These are phyloP conservation scores for Spilosoma lubricipeda DNA, from an alignment of 2,888 invertebrate species.

Conservation along the genomic window DNA sequence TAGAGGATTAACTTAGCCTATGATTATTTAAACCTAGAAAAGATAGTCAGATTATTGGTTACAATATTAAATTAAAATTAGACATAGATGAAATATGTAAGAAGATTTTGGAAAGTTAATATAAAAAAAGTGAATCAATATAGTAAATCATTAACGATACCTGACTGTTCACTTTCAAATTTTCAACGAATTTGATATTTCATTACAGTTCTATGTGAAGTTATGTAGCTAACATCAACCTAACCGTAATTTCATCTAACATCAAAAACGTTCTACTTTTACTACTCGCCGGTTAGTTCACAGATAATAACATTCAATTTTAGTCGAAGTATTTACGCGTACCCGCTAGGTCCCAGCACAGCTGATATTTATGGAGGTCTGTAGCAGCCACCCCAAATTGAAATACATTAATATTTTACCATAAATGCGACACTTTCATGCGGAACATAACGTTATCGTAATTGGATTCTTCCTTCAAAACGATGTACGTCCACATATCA, in stretches of 20 bases:
- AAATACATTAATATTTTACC: slow-evolving; percentile 87
- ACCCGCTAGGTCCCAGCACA: slow-evolving; percentile 73
- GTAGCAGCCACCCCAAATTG: slow-evolving; percentile 83
- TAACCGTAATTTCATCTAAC: slow-evolving; percentile 51
- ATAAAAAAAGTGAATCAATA: neutral
- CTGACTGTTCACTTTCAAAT: neutral
- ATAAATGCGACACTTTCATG: slow-evolving; percentile 86
- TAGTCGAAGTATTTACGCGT: slow-evolving; percentile 82
- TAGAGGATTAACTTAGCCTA: too few species aligned
- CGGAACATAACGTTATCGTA: slow-evolving; percentile 85
- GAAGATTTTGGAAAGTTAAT: neutral
- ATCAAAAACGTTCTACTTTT: slow-evolving; percentile 57
- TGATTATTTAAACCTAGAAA: too few species aligned
- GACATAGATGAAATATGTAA: too few species aligned
- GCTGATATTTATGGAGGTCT: slow-evolving; percentile 85
- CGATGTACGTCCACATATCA: slow-evolving; percentile 65
- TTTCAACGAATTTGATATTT: neutral
- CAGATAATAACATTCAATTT: slow-evolving; percentile 84
- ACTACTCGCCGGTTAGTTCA: slow-evolving; percentile 64
- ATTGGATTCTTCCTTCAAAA: slow-evolving; percentile 83
- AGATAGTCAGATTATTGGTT: too few species aligned
- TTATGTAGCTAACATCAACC: slow-evolving; percentile 17
- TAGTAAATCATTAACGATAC: neutral
- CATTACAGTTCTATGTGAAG: neutral
- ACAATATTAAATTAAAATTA: too few species aligned